Base-by-base conservation (phyloP, 2,888 invertebrate species). In the Drosophila suboccidentalis region DNA sequence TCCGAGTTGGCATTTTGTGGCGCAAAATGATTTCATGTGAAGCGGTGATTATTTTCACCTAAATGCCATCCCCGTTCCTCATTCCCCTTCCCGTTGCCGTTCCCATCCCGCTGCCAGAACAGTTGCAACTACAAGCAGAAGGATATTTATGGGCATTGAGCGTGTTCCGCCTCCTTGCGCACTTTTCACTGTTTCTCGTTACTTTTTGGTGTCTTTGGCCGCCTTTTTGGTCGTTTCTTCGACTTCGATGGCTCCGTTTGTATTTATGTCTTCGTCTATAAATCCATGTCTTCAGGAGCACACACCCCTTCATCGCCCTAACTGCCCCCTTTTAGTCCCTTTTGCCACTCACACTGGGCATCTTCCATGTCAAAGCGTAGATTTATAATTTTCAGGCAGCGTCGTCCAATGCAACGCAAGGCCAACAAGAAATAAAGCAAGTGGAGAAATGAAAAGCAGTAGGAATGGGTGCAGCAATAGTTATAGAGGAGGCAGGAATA, bases 21-120 rank as follows among this genome's bases (percentile, higher is more conserved):
- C 69, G 82, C 82, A 83, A 87, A 91, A 92, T 91, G 91, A 91
- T 91, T 92, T 91, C 92, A 91, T 92, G 92, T 91, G 92, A 90
- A 92, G 89, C 87, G 86, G 91, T 85, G 92, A 92, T 92, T 92
- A 92, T 90, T 86, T 86, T 89, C 87, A 89, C 89, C 89, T 83
- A 87, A 86, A 86, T 80, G 82, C 82, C 67, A 54, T 36, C 39
- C 69, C 80, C 69, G 26, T 26, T 6, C 6, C 26, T 6, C 49
- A 13, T 26, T 19, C 17, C 15, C 11, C 22, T 19, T 9, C 1
- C 22, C 3, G 11, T n/a, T 11, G 3, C 17, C 17, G 29, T 49
- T 64, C 34, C 59, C 44, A 38, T 43, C 26, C 19, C 32, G 11
- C 38, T 60, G 51, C 68, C 60, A 59, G 68, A 68, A 73, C 75